Evolutionary conservation across 2,797 vertebrate species (phyloP).

Genomic region (Melanotaenia parkinsoni): DNA sequence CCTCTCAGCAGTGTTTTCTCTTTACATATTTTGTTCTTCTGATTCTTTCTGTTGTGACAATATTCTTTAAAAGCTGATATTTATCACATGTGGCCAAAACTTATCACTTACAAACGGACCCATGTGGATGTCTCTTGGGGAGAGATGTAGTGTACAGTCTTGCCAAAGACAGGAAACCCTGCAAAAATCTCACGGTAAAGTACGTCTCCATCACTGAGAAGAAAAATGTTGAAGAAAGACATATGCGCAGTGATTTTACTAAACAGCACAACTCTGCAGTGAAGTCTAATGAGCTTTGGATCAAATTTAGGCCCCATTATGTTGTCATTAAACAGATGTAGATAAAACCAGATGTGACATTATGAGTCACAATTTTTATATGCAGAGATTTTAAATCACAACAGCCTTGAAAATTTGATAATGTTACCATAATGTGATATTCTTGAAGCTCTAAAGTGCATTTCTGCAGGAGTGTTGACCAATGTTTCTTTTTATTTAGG

Average conservation of each 20-base stretch:
- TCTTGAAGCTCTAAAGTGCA: background rate
- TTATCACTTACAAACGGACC: conserved; percentile 29
- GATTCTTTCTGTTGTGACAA: conserved; percentile 33
- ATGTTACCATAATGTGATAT: conserved; percentile 9
- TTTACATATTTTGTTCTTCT: background rate
- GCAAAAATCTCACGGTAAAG: conserved; percentile 28
- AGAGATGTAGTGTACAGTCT: background rate
- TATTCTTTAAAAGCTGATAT: conserved; percentile 21
- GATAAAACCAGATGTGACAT: conserved; percentile 36
- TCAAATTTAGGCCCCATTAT: conserved; percentile 15
- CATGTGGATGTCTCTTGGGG: conserved; percentile 25
- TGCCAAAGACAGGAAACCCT: conserved; percentile 31
- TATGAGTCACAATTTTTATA: conserved; percentile 17
- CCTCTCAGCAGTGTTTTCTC: background rate
- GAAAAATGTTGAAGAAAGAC: conserved; percentile 25
- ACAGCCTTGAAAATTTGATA: conserved; percentile 8
- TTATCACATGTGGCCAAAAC: conserved; percentile 10
- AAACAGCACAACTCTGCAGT: conserved; percentile 30
- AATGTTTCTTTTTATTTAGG: background rate
- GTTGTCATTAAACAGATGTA: conserved; percentile 13
- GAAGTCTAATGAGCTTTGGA: conserved; percentile 27
- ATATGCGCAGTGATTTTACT: conserved; percentile 15
- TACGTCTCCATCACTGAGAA: conserved; percentile 31
- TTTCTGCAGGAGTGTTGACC: background rate
- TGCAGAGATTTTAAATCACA: conserved; percentile 15